Evolutionary conservation across 35 echinoderm and acorn worm species (phyloP), one percentile per base, ranked within the genome.

Genomic region (Apostichopus japonicus): DNA sequence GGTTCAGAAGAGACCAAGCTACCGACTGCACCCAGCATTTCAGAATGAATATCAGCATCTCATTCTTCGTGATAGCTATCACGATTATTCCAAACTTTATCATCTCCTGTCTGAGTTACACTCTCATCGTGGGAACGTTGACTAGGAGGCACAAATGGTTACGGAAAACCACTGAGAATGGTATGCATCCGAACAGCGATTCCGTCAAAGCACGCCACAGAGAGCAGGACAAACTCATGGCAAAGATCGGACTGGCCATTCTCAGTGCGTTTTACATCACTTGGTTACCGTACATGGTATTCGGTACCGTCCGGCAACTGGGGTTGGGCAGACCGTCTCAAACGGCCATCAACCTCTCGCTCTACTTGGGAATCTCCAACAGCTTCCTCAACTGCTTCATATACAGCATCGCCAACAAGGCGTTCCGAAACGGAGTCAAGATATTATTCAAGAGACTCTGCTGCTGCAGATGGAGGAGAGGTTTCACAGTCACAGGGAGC

Each of bases 361-460:
- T 96, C 19, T 91, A 94, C 87, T 71, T 95, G 17, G 95, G 93
- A 63, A 89, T 97, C 54, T 88, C 93, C 9, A 97, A 97, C 91
- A 97, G 95, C 61, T 90, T 97, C 54, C 91, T 97, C 4, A 97
- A 97, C 91, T 97, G 95, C 56, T 53, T 94, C 44, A 94, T 97
- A 55, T 97, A 97, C 86, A 94, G 93, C 86, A 92, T 97, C 11
- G 91, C 93, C 6, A 94, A 97, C 70, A 92, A 94, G 56, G 89
- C 93, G 54, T 94, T 96, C 79, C 54, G 93, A 19, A 91, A 79
- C 0, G 91, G 91, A 5, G 70, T 92, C 4, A 94, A 86, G 65
- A 23, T 52, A 8, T 33, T 96, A 27, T 8, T 80, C 52, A 80
- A 72, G 56, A 65, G 73, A 88, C 8, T 9, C 24, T 90, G 44